Percentiles rank a stretch among this genome's conserved stretches.
Evolutionary conservation across 2,888 invertebrate genomes (phyloP).

Genomic region (Napeogenes inachia): DNA sequence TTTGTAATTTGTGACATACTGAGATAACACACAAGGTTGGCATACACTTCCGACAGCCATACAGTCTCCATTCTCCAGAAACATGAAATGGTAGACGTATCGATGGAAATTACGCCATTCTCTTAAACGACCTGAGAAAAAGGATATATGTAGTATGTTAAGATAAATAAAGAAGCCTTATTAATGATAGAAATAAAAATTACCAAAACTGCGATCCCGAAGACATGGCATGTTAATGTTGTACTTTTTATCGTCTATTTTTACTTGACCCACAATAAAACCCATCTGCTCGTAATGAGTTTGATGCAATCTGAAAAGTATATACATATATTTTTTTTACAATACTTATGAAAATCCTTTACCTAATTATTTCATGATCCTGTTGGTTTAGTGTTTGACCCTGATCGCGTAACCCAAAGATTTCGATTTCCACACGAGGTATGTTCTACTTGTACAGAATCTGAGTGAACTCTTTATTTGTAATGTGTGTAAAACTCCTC

Average conservation of each 20-base stretch:
- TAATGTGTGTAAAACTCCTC: too few species aligned
- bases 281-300: conserved; percentile 88
- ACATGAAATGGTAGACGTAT: conserved; percentile 83
- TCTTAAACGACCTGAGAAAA: conserved; percentile 66
- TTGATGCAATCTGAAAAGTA: conserved; percentile 79
- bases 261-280: conserved; percentile 72
- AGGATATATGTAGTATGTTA: background rate
- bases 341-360: background rate
- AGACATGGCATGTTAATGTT: conserved; percentile 77
- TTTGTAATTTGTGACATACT: conserved; percentile 55
- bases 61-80: conserved; percentile 82
- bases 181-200: conserved; percentile 29
- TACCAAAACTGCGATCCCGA: conserved; percentile 83
- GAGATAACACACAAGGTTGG: conserved; percentile 79
- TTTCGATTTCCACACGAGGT: too few species aligned
- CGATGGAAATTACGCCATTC: conserved; percentile 83
- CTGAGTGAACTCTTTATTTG: too few species aligned
- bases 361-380: too few species aligned
- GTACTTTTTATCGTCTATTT: conserved; percentile 71
- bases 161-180: conserved; percentile 71
- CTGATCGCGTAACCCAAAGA: too few species aligned
- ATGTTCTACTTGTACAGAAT: too few species aligned
- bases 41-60: conserved; percentile 81
- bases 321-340: background rate
- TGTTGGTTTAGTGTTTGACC: too few species aligned